A percentile compares a stretch with the other conserved stretches of the same genome.
Conservation (phyloP, 2,113 vertebrate species). For the Ageneiosus marmoratus region DNA sequence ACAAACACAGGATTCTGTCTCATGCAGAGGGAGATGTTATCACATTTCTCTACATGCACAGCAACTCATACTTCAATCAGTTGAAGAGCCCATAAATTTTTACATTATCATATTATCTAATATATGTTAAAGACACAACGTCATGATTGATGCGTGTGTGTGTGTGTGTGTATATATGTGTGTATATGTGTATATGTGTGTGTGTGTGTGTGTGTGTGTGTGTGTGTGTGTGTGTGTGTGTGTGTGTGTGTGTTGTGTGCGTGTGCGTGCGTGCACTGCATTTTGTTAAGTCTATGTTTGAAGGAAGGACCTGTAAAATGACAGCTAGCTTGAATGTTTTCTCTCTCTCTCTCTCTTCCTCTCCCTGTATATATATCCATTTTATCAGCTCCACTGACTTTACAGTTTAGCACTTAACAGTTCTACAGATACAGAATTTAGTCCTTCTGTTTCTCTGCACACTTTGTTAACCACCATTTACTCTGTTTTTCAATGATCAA, state of each 20-base stretch:
- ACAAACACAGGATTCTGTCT: slow-evolving; percentile 11
- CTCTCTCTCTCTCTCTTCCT: too few relatives aligned
- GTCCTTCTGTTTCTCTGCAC: too few relatives aligned
- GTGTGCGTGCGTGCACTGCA: slow-evolving; percentile 1
- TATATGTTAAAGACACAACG: background rate
- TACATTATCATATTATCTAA: background rate
- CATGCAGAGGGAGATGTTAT: slow-evolving; percentile 8
- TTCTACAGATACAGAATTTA: too few relatives aligned
- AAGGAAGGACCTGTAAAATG: slow-evolving; percentile 14
- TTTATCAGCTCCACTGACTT: too few relatives aligned
- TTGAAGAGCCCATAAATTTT: background rate
- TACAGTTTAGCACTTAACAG: too few relatives aligned
- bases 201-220: slow-evolving; percentile 4
- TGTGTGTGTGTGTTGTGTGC: slow-evolving; percentile 11
- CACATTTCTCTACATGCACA: slow-evolving; percentile 13
- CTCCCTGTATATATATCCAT: too few relatives aligned
- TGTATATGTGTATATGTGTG: slow-evolving; percentile 12
- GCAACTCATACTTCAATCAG: slow-evolving; percentile 7
- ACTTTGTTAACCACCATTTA: too few relatives aligned
- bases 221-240: slow-evolving; percentile 11
- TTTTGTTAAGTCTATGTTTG: slow-evolving; percentile 21
- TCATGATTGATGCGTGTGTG: background rate
- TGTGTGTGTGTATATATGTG: slow-evolving; percentile 5
- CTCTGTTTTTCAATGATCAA: too few relatives aligned
- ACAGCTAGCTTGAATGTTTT: slow-evolving; percentile 20